Evolutionary conservation across 1,140 invertebrate species (phyloP).

Genomic region (Nebria ingens): DNA sequence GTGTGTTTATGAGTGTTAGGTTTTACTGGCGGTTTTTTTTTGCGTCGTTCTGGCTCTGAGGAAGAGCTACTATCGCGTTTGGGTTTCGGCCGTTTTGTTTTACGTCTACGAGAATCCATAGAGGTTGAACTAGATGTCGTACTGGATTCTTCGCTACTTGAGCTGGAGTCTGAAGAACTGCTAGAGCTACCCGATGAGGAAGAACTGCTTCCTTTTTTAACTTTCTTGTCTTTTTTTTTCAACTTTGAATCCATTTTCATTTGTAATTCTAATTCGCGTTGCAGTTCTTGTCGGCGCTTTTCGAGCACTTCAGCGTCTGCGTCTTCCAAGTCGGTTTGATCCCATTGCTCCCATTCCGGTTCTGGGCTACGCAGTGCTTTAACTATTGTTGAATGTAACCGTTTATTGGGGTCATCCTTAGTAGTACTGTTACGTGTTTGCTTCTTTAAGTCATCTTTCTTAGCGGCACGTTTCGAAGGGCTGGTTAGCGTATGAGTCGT

Average conservation of each 20-base stretch:
- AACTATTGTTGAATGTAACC: conserved; percentile 51
- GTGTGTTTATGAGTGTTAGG: conserved; percentile 24
- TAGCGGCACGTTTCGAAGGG: conserved; percentile 57
- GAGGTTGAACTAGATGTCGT: conserved; percentile 42
- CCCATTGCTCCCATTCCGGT: conserved; percentile 62
- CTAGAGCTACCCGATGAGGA: conserved; percentile 52
- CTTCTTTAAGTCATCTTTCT: conserved; percentile 54
- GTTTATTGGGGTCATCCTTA: conserved; percentile 53
- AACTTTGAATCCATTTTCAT: conserved; percentile 52
- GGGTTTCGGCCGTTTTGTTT: conserved; percentile 42
- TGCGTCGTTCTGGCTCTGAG: conserved; percentile 38
- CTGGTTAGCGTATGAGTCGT: conserved; percentile 60
- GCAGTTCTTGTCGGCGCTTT: conserved; percentile 60
- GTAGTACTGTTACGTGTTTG: conserved; percentile 35
- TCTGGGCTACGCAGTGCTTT: conserved; percentile 51
- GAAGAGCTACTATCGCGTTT: conserved; percentile 51
- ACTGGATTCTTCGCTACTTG: conserved; percentile 46
- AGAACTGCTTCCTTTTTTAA: conserved; percentile 53
- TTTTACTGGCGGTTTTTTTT: conserved; percentile 36
- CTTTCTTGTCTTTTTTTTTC: conserved; percentile 54
- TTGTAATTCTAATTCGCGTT: conserved; percentile 67
- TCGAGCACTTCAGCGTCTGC: conserved; percentile 73
- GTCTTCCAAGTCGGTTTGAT: conserved; percentile 68
- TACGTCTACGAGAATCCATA: conserved; percentile 37
- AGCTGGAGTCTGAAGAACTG: conserved; percentile 49